These are phyloP conservation scores for Eupithecia abbreviata DNA, from an alignment of 2,888 invertebrate genomes.

Conservation along the genomic window DNA sequence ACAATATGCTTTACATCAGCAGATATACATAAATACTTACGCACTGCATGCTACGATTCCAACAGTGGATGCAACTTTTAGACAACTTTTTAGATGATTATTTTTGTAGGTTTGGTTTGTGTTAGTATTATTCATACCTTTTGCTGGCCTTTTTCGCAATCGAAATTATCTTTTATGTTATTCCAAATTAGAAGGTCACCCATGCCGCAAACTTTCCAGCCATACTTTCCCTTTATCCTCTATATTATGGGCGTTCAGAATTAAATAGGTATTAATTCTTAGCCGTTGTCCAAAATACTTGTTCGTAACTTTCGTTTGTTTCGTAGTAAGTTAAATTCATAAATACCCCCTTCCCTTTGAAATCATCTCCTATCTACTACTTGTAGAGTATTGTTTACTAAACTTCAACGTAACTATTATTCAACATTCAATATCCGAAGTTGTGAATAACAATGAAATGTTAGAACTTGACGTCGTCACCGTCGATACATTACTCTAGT, in stretches of 20 bases:
- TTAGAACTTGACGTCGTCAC: not conserved
- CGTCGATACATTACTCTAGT: not conserved
- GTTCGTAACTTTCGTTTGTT: too few relatives aligned
- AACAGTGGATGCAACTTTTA: not conserved
- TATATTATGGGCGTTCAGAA: too few relatives aligned
- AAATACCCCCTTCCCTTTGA: not conserved
- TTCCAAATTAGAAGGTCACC: too few relatives aligned
- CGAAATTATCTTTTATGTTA: too few relatives aligned
- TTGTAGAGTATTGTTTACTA: not conserved
- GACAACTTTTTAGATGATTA: not conserved
- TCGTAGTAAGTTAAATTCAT: not conserved
- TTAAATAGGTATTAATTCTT: too few relatives aligned
- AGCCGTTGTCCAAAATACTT: too few relatives aligned
- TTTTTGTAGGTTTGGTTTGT: not conserved
- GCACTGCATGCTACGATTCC: too few relatives aligned
- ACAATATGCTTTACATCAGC: too few relatives aligned
- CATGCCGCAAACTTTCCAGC: too few relatives aligned
- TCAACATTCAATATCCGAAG: not conserved
- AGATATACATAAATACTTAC: too few relatives aligned
- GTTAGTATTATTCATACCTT: not conserved
- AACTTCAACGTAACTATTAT: not conserved
- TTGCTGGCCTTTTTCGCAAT: not conserved
- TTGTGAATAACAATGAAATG: not conserved
- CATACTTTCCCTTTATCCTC: too few relatives aligned
- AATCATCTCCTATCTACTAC: not conserved